Conservation (phyloP, 2,888 invertebrate species). For the Drosophila incognita region DNA sequence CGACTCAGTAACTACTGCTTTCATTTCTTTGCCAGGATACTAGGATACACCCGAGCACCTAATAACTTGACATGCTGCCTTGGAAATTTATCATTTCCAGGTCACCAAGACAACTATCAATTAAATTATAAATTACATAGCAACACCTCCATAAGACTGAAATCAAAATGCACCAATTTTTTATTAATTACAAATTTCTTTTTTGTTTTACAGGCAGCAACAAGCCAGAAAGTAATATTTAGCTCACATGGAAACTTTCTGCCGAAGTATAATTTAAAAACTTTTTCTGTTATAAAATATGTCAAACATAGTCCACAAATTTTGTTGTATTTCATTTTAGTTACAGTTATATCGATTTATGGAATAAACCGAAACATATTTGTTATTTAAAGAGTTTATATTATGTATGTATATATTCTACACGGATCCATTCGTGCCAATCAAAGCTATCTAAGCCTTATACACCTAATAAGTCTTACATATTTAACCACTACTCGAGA, state of each 20-base stretch:
- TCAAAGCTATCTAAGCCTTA: not conserved
- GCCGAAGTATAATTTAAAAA: not conserved
- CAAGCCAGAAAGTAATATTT: not conserved
- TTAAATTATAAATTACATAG: not conserved
- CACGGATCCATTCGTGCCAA: not conserved
- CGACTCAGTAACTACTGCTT: not conserved
- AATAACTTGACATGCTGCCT: no score
- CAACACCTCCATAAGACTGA: not conserved
- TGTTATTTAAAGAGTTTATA: not conserved
- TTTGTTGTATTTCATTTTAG: not conserved
- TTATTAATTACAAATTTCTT: not conserved
- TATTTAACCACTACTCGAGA: not conserved
- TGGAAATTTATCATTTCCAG: no score
- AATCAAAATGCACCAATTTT: not conserved
- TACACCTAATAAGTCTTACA: not conserved
- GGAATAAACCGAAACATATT: not conserved
- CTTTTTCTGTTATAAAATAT: not conserved
- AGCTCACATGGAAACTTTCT: not conserved
- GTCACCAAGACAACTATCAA: not conserved
- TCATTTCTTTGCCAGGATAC: not conserved
- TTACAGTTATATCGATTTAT: not conserved
- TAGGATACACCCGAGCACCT: no score
- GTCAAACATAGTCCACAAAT: not conserved
- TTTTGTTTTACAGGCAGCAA: not conserved
- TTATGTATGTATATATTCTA: not conserved